Evolutionary conservation across 92 coral and sea anemone species (phyloP).

Genomic region (Siderastrea siderea): DNA sequence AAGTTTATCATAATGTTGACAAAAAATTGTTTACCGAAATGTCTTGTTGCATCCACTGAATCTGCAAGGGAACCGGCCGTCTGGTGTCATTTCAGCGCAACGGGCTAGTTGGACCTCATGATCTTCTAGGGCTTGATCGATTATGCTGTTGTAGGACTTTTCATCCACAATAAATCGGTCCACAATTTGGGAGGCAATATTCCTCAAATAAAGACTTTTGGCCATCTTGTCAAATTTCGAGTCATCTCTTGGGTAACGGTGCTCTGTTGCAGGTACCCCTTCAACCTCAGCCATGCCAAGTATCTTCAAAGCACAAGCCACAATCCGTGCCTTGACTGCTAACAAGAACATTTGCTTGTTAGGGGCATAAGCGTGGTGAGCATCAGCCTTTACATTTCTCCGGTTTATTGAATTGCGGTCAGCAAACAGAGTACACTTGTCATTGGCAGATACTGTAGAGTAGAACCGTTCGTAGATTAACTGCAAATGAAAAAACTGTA

Average conservation of each 20-base stretch:
- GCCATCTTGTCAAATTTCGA: constrained; percentile 7
- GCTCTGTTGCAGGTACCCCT: constrained; percentile 21
- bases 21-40: neutral
- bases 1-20: neutral
- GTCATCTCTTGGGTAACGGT: constrained; percentile 14
- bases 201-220: constrained; percentile 18
- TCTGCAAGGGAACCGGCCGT: constrained; percentile 66
- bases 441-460: constrained; percentile 44
- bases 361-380: constrained; percentile 53
- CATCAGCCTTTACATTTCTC: constrained; percentile 52
- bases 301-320: constrained; percentile 46
- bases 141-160: constrained; percentile 17
- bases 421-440: constrained; percentile 51
- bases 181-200: constrained; percentile 29
- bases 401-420: constrained; percentile 62
- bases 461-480: constrained; percentile 38
- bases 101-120: constrained; percentile 19
- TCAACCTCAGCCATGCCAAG: constrained; percentile 34
- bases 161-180: constrained; percentile 34
- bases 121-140: constrained; percentile 34
- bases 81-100: constrained; percentile 28
- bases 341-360: constrained; percentile 58
- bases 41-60: constrained; percentile 39
- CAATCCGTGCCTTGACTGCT: constrained; percentile 43
- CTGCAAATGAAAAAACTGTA: neutral